Evolutionary conservation across 2,888 invertebrate species (phyloP).

Genomic region (Melanargia galathea): DNA sequence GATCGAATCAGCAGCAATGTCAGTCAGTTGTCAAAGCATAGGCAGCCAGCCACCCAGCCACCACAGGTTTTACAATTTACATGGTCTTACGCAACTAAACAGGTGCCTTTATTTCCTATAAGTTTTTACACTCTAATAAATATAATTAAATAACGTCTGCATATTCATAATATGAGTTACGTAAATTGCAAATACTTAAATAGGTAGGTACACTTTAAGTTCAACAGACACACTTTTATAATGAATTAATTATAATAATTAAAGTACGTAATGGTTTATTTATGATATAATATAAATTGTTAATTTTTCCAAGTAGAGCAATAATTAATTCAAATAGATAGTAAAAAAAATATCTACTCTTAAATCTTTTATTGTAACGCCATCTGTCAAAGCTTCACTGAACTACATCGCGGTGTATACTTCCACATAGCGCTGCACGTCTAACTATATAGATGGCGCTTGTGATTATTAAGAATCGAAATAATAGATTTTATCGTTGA

Average conservation of each 20-base stretch:
- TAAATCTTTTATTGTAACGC: too few relatives aligned
- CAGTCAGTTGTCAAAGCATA: constrained; percentile 6
- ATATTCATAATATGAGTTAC: constrained; percentile 28
- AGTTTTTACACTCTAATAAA: constrained; percentile 14
- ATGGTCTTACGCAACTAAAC: constrained; percentile 1
- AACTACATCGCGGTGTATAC: neutral
- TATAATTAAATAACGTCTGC: constrained; percentile 25
- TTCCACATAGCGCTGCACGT: neutral
- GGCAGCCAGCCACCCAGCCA: constrained; percentile 3
- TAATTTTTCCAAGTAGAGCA: neutral
- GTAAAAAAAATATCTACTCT: too few relatives aligned
- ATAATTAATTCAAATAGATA: neutral
- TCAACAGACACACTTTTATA: neutral
- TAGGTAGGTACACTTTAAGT: constrained; percentile 1
- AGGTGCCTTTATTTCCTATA: constrained; percentile 1
- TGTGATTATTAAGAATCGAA: neutral
- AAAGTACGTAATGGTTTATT: neutral
- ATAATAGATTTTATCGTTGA: too few relatives aligned
- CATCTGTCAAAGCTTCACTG: constrained; percentile 22
- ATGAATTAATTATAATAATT: constrained; percentile 7
- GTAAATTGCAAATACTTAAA: constrained; percentile 16
- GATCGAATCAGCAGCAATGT: too few relatives aligned
- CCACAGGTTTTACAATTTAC: neutral
- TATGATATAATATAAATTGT: neutral
- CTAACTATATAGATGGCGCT: constrained; percentile 59